A percentile compares a stretch with the other conserved stretches of the same genome.
Evolutionary conservation across 2,888 invertebrate species (phyloP).

Genomic region (Diaphora mendica): DNA sequence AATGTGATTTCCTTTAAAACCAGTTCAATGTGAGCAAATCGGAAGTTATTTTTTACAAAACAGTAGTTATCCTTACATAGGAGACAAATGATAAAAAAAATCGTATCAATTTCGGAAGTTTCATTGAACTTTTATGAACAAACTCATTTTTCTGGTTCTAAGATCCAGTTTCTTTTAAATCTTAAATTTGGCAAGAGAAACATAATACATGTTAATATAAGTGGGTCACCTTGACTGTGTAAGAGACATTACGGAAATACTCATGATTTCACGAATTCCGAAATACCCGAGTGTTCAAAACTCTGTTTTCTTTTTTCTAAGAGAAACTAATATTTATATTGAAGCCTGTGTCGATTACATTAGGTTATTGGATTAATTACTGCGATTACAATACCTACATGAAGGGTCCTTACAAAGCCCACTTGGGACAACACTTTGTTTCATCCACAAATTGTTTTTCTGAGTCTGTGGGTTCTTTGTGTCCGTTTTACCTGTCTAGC

Average conservation of each 20-base stretch:
- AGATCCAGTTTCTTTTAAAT: slow-evolving; percentile 6
- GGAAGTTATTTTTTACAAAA: slow-evolving; percentile 31
- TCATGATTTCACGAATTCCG: background rate
- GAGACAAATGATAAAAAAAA: slow-evolving; percentile 13
- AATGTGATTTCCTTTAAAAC: slow-evolving; percentile 9
- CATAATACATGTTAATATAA: background rate
- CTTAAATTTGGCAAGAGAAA: background rate
- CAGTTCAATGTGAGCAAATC: slow-evolving; percentile 21
- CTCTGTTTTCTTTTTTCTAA: background rate
- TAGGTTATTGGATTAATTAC: background rate
- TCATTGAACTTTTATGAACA: slow-evolving; percentile 10
- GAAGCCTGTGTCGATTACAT: background rate
- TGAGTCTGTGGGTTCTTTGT: too few relatives aligned
- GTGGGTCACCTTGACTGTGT: background rate
- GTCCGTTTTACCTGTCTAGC: too few relatives aligned
- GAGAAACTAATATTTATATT: background rate
- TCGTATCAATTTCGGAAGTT: slow-evolving; percentile 22
- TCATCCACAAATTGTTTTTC: too few relatives aligned
- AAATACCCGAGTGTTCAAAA: background rate
- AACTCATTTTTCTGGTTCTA: background rate
- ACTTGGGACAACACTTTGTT: too few relatives aligned
- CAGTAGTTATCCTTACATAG: slow-evolving; percentile 32
- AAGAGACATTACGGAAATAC: background rate
- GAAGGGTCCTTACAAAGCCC: background rate
- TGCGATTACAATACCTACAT: background rate